Base-by-base conservation (phyloP, 2,113 vertebrate genomes). In the Noctilio leporinus region DNA sequence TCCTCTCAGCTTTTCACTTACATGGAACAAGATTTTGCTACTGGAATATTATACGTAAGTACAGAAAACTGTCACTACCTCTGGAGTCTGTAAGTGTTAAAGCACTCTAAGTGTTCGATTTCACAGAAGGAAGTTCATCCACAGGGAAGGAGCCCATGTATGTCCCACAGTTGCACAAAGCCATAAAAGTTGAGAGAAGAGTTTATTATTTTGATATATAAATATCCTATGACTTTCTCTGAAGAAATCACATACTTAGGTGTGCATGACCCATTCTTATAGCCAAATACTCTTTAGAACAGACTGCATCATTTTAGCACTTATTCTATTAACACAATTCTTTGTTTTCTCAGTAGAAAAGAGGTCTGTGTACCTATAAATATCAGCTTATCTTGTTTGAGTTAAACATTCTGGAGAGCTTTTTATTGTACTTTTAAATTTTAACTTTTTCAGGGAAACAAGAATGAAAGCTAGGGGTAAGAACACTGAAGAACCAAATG, bases 81-180 rank as follows among this genome's bases (percentile, higher is more conserved):
- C 30, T 93, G 57, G 30, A 64, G 17, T 92, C 90, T 70, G 35
- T 38, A 51, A 47, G 38, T 91, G 14, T 95, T 94, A 93, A 59
- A 64, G 78, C 26, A 45, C 38, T 40, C 26, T 12, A 47, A 24
- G 22, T 38, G 40, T 72, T 62, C 51, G 10, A 24, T 84, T 93
- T 95, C 81, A 86, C 51, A 86, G 70, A 38, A 88, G 85, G 65
- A 92, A 94, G 93, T 95, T 73, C 88, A 67, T 26, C 64, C 22
- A 96, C 55, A 57, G 75, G 86, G n/a, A 91, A 70, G 51, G 47
- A 97, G 8, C 22, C 83, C 62, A 83, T 22, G 67, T 88, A 10
- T 16, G 15, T n/a, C 53, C 49, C 35, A 2, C 5, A 76, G 9
- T 64, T 89, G 1, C 5, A 64, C 38, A 83, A 88, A 94, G 43